Evolutionary conservation across 2,888 invertebrate species (phyloP).

Genomic region (Fabriciana adippe): DNA sequence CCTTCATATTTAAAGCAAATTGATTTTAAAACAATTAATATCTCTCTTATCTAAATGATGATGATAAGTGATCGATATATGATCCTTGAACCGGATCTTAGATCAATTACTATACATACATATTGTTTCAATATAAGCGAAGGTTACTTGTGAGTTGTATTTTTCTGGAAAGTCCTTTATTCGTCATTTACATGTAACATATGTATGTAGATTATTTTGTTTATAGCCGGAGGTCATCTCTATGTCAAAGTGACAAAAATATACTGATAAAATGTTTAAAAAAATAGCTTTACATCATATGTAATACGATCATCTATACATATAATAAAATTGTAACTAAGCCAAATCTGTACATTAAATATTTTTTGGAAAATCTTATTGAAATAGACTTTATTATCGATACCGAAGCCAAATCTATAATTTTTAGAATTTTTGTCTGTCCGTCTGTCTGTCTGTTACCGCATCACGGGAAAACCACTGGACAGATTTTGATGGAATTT

Average conservation of each 20-base stretch:
- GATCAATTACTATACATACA: constrained; percentile 1
- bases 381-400: too few species aligned
- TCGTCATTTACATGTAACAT: too few species aligned
- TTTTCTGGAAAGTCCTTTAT: not conserved
- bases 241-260: constrained; percentile 6
- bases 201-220: not conserved
- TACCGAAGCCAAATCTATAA: too few species aligned
- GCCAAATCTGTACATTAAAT: too few species aligned
- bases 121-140: not conserved
- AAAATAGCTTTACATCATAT: too few species aligned
- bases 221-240: constrained; percentile 6
- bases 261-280: not conserved
- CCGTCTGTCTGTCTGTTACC: too few species aligned
- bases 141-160: not conserved
- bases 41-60: constrained; percentile 10
- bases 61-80: constrained; percentile 12
- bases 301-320: too few species aligned
- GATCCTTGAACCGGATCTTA: constrained; percentile 24
- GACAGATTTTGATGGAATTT: too few species aligned
- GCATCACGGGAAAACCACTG: too few species aligned
- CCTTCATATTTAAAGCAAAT: not conserved
- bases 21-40: not conserved
- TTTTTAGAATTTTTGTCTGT: too few species aligned
- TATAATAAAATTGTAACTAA: too few species aligned
- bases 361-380: too few species aligned